Conservation (phyloP, 2,113 vertebrate genomes). For the Anguilla japonica region DNA sequence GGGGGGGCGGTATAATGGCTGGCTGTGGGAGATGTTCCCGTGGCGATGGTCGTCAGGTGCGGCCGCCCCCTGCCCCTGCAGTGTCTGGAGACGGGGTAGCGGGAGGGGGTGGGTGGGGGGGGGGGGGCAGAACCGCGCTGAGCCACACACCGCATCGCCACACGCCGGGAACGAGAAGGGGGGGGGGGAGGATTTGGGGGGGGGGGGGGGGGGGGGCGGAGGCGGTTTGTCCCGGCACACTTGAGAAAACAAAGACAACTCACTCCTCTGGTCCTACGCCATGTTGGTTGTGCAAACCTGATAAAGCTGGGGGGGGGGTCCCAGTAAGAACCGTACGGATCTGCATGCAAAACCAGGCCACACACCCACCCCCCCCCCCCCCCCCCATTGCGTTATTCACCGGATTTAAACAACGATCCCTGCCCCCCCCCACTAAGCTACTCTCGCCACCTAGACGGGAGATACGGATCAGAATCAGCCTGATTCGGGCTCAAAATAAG, state of each 20-base stretch:
- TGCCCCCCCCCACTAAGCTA: conserved; percentile 78
- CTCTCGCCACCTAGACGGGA: conserved; percentile 77
- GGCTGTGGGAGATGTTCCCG: conserved; percentile 63
- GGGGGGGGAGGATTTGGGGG: too few species aligned
- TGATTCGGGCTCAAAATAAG: conserved; percentile 62
- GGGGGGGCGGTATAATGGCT: conserved; percentile 31
- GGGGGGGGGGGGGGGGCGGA: conserved; percentile 24
- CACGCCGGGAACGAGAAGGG: conserved; percentile 54
- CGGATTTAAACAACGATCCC: conserved; percentile 71
- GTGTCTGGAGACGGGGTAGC: conserved; percentile 60
- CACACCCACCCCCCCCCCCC: conserved; percentile 78
- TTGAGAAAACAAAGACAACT: conserved; percentile 97
- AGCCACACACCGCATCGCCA: conserved; percentile 69
- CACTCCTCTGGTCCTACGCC: conserved; percentile 91
- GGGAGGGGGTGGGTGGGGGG: neutral
- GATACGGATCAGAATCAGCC: conserved; percentile 76
- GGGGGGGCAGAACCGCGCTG: conserved; percentile 21
- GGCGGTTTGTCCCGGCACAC: conserved; percentile 84
- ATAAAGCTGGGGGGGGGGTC: conserved; percentile 77
- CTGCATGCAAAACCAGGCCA: conserved; percentile 92
- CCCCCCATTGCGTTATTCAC: conserved; percentile 72
- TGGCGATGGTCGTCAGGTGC: conserved; percentile 80
- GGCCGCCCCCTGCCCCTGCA: conserved; percentile 67
- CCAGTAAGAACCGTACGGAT: conserved; percentile 75
- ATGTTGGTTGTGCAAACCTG: conserved; percentile 90